phyloP scores from a whole-genome alignment of 2,888 invertebrate genomes.

The Sinopyrophorus schimmeli region DNA sequence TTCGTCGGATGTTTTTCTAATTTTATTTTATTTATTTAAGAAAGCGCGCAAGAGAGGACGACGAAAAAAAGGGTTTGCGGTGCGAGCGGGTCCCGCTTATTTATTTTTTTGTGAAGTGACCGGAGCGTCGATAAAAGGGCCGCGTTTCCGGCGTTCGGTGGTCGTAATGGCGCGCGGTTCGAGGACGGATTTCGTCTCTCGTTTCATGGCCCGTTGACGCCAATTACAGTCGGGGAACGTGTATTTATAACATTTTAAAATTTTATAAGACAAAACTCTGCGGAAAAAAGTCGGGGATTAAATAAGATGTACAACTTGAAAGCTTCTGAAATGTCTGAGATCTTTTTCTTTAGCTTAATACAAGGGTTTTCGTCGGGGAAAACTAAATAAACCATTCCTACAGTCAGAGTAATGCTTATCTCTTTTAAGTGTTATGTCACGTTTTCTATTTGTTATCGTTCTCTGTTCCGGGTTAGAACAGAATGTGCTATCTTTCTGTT shows the following conservation, averaged over 20 bases:
- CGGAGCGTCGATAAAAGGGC: constrained; percentile 24
- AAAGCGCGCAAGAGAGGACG: too few species aligned
- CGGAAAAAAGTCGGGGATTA: too few species aligned
- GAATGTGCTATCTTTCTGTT: constrained; percentile 24
- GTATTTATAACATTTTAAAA: too few species aligned
- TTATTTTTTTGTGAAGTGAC: constrained; percentile 25
- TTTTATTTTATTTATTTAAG: too few species aligned
- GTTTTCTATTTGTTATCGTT: constrained; percentile 15
- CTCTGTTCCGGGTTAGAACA: constrained; percentile 16
- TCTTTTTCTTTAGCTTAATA: neutral
- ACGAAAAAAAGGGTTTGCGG: too few species aligned
- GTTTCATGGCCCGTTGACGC: constrained; percentile 28
- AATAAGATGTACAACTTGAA: too few species aligned
- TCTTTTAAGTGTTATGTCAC: constrained; percentile 16
- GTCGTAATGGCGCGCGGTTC: constrained; percentile 22
- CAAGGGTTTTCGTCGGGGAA: too few species aligned
- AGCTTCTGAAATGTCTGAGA: too few species aligned
- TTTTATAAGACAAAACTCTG: too few species aligned
- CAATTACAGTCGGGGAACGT: constrained; percentile 31
- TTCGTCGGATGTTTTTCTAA: too few species aligned
- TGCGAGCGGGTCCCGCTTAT: too few species aligned
- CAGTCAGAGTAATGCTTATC: constrained; percentile 15
- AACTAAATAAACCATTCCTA: constrained; percentile 17
- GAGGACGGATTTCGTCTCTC: constrained; percentile 23
- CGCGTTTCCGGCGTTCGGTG: constrained; percentile 23